Conservation (phyloP, 2,113 vertebrate species). For the Pholis gunnellus region DNA sequence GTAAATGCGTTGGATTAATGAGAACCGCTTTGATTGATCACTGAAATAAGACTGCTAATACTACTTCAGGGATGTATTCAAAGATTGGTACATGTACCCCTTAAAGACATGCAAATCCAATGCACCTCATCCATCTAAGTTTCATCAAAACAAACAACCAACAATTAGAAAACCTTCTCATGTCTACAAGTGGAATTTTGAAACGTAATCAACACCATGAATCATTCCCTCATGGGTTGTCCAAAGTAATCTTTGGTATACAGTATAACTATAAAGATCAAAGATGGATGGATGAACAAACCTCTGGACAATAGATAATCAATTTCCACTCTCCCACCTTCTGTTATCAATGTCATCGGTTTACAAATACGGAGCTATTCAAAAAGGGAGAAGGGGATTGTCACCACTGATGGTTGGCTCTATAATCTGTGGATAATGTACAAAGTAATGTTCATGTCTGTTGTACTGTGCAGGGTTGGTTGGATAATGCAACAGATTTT, state of each 20-base stretch:
- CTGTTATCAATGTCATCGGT: not conserved
- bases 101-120: not conserved
- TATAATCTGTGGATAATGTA: not conserved
- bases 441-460: not conserved
- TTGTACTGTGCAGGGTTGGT: not conserved
- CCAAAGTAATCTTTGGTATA: not conserved
- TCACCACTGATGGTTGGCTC: not conserved
- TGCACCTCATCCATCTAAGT: not conserved
- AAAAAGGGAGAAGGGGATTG: not conserved
- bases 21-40: not conserved
- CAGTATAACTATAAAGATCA: not conserved
- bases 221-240: not conserved
- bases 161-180: not conserved
- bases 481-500: slow-evolving; percentile 4
- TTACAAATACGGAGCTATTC: not conserved
- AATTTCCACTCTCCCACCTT: not conserved
- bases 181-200: not conserved
- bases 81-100: not conserved
- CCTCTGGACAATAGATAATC: not conserved
- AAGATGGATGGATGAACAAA: not conserved
- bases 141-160: not conserved
- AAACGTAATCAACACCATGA: not conserved
- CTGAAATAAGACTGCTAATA: too few relatives aligned
- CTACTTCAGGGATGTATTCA: not conserved
- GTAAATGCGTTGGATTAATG: not conserved